phyloP scores from a whole-genome alignment of 2,888 invertebrate genomes.

The Congeria kusceri region DNA sequence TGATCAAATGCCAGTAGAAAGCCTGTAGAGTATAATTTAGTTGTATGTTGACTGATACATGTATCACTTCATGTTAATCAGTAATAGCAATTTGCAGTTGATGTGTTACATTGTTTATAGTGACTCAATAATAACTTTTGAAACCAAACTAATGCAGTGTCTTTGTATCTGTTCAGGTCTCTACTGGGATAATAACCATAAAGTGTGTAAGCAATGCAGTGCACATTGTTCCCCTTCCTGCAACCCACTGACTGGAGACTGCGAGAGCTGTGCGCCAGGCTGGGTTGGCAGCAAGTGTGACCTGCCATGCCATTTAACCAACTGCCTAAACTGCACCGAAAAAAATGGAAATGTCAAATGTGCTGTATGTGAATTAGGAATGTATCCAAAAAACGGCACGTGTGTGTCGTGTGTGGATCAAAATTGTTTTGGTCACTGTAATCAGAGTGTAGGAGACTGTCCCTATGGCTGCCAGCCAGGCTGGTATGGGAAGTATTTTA shows the following conservation, averaged over 20 bases:
- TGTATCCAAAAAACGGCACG: slow-evolving; percentile 21
- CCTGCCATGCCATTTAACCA: slow-evolving; percentile 46
- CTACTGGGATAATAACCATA: slow-evolving; percentile 43
- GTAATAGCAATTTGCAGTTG: no score
- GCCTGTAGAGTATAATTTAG: no score
- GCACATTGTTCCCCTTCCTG: slow-evolving; percentile 52
- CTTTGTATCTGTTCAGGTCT: slow-evolving; percentile 32
- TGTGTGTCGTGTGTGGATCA: slow-evolving; percentile 40
- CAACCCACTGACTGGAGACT: slow-evolving; percentile 55
- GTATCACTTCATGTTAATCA: no score
- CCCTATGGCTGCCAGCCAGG: slow-evolving; percentile 56
- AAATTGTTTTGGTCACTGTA: slow-evolving; percentile 45
- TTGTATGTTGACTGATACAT: no score
- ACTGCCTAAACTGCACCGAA: slow-evolving; percentile 57
- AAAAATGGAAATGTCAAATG: slow-evolving; percentile 7
- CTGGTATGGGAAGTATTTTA: slow-evolving; percentile 51
- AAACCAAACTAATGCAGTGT: no score
- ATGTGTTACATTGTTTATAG: no score
- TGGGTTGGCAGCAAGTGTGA: slow-evolving; percentile 63
- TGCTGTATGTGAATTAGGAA: slow-evolving; percentile 24
- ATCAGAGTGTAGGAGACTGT: slow-evolving; percentile 51
- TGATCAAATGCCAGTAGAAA: no score
- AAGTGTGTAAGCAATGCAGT: slow-evolving; percentile 57
- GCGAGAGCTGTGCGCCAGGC: slow-evolving; percentile 51
- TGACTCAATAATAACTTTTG: no score